Conservation (phyloP, 2,797 vertebrate species). For the Amniataba percoides region DNA sequence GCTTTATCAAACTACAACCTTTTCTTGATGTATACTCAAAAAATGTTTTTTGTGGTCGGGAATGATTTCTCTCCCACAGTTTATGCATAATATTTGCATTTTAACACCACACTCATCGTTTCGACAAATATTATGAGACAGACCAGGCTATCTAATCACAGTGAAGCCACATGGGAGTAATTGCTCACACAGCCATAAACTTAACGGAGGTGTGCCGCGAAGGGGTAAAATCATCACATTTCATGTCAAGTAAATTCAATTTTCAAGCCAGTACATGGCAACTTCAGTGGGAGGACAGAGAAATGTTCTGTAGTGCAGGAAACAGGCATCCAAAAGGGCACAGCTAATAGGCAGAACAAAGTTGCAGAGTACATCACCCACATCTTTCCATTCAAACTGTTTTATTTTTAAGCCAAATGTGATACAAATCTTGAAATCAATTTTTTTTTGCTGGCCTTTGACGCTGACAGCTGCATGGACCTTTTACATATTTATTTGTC, state of each 20-base stretch:
- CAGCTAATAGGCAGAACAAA: slow-evolving; percentile 45
- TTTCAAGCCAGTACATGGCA: slow-evolving; percentile 28
- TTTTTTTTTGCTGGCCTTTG: slow-evolving; percentile 2
- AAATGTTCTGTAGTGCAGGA: slow-evolving; percentile 23
- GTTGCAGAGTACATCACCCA: slow-evolving; percentile 40
- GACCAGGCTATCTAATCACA: slow-evolving; percentile 43
- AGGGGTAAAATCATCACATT: slow-evolving; percentile 26
- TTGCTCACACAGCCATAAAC: slow-evolving; percentile 56
- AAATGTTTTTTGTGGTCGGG: neutral
- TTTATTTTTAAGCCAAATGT: slow-evolving; percentile 31
- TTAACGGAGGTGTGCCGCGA: slow-evolving; percentile 33
- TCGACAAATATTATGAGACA: slow-evolving; percentile 44
- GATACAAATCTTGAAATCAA: slow-evolving; percentile 26
- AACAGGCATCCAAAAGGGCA: slow-evolving; percentile 17
- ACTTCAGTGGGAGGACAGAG: slow-evolving; percentile 52
- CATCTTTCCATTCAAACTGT: slow-evolving; percentile 16
- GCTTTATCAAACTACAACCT: slow-evolving; percentile 13
- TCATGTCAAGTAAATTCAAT: slow-evolving; percentile 37
- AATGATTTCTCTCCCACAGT: slow-evolving; percentile 32
- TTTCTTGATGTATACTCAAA: slow-evolving; percentile 7
- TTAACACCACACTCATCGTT: slow-evolving; percentile 29
- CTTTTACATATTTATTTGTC: slow-evolving; percentile 8
- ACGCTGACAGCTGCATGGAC: slow-evolving; percentile 4
- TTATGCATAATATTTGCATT: slow-evolving; percentile 57
- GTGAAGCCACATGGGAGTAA: slow-evolving; percentile 46